Evolutionary conservation across 2,113 vertebrate genomes (phyloP), one percentile per base, ranked within the genome.

Genomic region (Gobio gobio): DNA sequence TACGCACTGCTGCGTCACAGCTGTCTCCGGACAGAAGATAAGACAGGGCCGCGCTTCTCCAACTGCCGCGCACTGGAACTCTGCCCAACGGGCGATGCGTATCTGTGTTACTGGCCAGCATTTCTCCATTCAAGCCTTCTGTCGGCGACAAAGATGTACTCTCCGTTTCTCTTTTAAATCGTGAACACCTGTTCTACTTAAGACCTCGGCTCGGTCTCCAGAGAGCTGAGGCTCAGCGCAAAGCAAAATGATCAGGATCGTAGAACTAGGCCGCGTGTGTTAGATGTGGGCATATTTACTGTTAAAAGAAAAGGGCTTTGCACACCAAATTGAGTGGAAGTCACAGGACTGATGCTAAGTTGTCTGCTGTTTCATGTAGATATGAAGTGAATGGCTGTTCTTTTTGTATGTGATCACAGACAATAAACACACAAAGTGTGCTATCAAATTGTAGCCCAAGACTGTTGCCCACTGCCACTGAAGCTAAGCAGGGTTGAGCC

Each of bases 1-100:
- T 91, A 96, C 92, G 96, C 96, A 95, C 96, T 94, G 95, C 94
- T 96, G 95, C 86, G 82, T 94, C 95, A 94, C 97, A 97, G 96
- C 97, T 98, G 97, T 95, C 95, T 94, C 93, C 33, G 94, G 96
- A 94, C 95, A 94, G 90, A 93, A 94, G 90, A 94, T 95, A 91
- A 95, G 93, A 93, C 85, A 87, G 87, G 94, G 92, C 91, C 89
- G 85, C 91, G 80, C 73, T 84, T 82, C 90, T 94, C 94, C 89
- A 94, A 96, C 94, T 94, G 91, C 29, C 92, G 92, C 68, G 88
- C 78, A 89, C 91, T 97, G 97, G 97, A 96, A 93, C 90, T 90
- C 88, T 96, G 97, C 97, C 97, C 93, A 78, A 49, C 77, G 14
- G 73, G 43, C 56, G 56, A 26, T 80, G 64, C 77, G 20, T 36